These are phyloP conservation scores for Leucophenga maculata DNA, from an alignment of 2,888 invertebrate genomes.

Conservation along the genomic window DNA sequence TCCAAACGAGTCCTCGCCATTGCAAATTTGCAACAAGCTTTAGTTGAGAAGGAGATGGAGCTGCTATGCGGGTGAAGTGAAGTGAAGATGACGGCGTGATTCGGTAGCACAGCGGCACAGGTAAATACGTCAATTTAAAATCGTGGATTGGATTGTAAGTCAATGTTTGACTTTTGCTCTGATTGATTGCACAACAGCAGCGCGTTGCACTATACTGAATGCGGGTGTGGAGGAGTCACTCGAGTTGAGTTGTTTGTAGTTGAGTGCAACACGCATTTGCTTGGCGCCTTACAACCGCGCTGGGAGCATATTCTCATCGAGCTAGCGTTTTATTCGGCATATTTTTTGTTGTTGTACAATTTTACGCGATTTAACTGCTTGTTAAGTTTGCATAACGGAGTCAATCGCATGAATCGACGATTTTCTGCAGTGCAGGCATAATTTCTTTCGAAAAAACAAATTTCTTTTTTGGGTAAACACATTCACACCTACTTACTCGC, in stretches of 20 bases:
- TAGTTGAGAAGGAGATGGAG: too few species aligned
- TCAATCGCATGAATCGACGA: conserved; percentile 64
- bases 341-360: conserved; percentile 46
- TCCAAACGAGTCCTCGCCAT: conserved; percentile 15
- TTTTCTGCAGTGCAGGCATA: conserved; percentile 60
- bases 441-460: conserved; percentile 42
- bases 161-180: conserved; percentile 71
- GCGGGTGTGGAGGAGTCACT: neutral
- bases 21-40: conserved; percentile 13
- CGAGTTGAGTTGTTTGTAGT: neutral
- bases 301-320: neutral
- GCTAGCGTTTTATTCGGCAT: neutral
- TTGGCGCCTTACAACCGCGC: neutral
- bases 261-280: conserved; percentile 3
- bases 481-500: neutral
- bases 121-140: conserved; percentile 70
- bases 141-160: conserved; percentile 70
- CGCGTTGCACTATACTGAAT: conserved; percentile 22
- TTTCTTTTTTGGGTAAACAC: conserved; percentile 31
- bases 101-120: conserved; percentile 41
- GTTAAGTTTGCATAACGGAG: conserved; percentile 59
- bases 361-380: conserved; percentile 59
- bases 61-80: neutral
- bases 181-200: conserved; percentile 69
- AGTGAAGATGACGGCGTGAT: neutral